Base-by-base conservation (phyloP, 2,113 vertebrate genomes). In the Stomatorhinus ivindoensis region DNA sequence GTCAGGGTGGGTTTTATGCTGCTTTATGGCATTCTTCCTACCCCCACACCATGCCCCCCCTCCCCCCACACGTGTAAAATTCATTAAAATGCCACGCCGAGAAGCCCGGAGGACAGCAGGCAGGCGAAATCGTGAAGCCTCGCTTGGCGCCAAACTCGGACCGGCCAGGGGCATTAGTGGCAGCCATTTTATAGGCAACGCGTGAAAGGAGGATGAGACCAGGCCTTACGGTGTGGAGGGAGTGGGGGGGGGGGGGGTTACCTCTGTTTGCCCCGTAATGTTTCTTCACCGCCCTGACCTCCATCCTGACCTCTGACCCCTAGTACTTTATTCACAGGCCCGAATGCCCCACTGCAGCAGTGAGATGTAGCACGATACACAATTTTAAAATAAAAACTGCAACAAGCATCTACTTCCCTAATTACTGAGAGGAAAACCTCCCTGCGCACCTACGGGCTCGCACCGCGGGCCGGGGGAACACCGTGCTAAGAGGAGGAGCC, bases 1-100 rank as follows among this genome's bases (percentile, higher is more conserved):
- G 91, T 92, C 92, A 92, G 90, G 91, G 89, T 92, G 47, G 73
- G 21, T 90, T 92, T 92, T 91, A 89, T 91, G 90, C 91, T 90
- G 87, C 61, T 83, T 92, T 92, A 89, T 58, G 89, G 92, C 89
- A 89, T 91, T 92, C 27, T 42, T 61, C 4, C 51, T 7, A 21
- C 86, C 86, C 19, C 35, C 86, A 58, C 53, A 35, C 19, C 15
- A 1, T 19, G 27, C 46, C 24, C 35, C 47, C 35, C 5, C 86
- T 11, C 10, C 27, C n/a, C 11, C 10, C 39, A 31, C 47, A 51
- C 19, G 47, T 85, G 44, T 31, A 53, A 50, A 87, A 51, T 53
- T 87, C 24, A 88, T 89, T 88, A 89, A 88, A 90, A 92, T 76
- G 90, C 87, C 65, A 55, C 76, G 85, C 80, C 88, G 90, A 91